These are phyloP conservation scores for Galerucella pusilla DNA, from an alignment of 2,888 invertebrate genomes.

Conservation along the genomic window DNA sequence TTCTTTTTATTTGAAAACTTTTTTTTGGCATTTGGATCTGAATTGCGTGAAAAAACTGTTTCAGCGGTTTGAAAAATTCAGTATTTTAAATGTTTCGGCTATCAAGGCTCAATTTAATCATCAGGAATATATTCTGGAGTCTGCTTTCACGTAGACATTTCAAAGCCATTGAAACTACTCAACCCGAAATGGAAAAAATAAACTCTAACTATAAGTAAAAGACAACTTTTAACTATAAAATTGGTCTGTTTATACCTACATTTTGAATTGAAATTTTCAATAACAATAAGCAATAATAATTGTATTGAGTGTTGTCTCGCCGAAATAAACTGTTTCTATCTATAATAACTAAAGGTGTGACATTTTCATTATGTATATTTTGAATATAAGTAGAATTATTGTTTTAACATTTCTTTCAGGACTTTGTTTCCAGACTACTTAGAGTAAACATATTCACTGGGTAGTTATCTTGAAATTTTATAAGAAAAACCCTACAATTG, in stretches of 20 bases:
- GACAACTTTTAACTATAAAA: background rate
- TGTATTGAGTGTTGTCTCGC: slow-evolving; percentile 12
- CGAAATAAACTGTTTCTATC: slow-evolving; percentile 3
- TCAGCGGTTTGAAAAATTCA: background rate
- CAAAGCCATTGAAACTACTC: background rate
- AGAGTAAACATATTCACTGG: background rate
- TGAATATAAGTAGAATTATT: background rate
- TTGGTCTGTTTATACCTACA: slow-evolving; percentile 11
- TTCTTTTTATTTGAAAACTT: no score
- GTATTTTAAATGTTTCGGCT: no score
- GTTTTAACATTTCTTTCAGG: background rate
- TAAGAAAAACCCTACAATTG: background rate
- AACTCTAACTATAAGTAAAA: background rate
- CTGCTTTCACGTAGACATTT: background rate
- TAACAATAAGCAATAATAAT: slow-evolving; percentile 15
- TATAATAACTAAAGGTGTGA: background rate
- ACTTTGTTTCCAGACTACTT: background rate
- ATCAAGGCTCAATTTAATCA: background rate
- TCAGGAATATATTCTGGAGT: background rate
- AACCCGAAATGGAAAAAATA: background rate
- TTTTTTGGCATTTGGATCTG: no score
- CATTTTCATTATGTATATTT: background rate
- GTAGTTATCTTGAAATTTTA: background rate
- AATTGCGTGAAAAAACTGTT: background rate
- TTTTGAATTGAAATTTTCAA: background rate